These are phyloP conservation scores for Hecatera dysodea DNA, from an alignment of 2,888 invertebrate species.

Conservation along the genomic window DNA sequence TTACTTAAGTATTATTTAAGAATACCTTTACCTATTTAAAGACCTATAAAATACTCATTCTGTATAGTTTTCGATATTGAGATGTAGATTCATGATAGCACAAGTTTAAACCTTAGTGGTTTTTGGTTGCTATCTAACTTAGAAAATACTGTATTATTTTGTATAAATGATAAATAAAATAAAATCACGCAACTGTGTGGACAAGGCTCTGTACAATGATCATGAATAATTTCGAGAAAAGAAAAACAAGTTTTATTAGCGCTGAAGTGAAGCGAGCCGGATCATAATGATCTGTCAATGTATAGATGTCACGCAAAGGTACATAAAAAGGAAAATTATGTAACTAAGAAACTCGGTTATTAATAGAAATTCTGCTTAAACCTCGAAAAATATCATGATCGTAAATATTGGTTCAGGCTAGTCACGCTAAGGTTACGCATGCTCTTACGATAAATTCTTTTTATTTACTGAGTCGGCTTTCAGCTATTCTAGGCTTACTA, in stretches of 20 bases:
- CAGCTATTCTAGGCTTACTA: background rate
- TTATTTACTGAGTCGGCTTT: background rate
- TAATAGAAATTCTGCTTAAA: constrained; percentile 19
- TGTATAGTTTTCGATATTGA: too few relatives aligned
- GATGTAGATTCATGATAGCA: too few relatives aligned
- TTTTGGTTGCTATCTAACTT: too few relatives aligned
- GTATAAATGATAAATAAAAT: too few relatives aligned
- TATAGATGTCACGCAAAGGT: constrained; percentile 10
- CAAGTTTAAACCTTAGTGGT: too few relatives aligned
- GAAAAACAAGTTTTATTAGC: background rate
- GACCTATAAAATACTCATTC: too few relatives aligned
- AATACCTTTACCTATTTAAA: too few relatives aligned
- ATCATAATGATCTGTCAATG: background rate
- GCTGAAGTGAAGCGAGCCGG: background rate
- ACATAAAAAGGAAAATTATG: constrained; percentile 8
- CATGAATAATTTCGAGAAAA: background rate
- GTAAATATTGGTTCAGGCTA: constrained; percentile 41
- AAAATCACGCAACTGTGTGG: background rate
- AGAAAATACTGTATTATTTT: too few relatives aligned
- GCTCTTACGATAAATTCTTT: background rate
- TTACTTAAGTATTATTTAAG: too few relatives aligned
- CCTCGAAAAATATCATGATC: constrained; percentile 19
- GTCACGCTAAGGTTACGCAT: constrained; percentile 48
- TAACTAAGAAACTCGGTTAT: constrained; percentile 29
- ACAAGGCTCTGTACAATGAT: background rate